Base-by-base conservation (phyloP, 1,140 invertebrate species). In the Scaptomyza montana region DNA sequence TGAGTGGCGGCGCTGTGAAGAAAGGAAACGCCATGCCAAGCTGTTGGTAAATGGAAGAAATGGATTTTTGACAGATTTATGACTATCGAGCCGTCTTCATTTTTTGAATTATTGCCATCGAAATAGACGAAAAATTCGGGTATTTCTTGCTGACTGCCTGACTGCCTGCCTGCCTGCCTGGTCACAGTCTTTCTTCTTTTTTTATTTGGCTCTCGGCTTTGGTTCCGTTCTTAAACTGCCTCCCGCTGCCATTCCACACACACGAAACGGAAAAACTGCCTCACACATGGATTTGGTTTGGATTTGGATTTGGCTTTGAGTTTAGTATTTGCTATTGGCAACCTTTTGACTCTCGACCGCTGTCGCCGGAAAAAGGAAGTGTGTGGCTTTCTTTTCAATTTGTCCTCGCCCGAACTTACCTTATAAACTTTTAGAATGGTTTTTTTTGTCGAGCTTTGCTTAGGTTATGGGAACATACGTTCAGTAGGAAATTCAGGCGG, bases 61-160 rank as follows among this genome's bases (percentile, higher is more conserved):
- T 91, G 90, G 90, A 91, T 91, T 91, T 91, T 91, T 91, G 90
- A 91, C 90, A 91, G 90, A 91, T 91, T 90, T 90, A 90, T 89
- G 86, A 90, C 86, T 91, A 91, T 91, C 90, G 90, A 85, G 82
- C 81, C 90, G 80, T 85, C 86, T 82, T 91, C 76, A 74, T 85
- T 81, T 84, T 91, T 91, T 91, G 89, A 91, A 91, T 91, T 91
- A 91, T 91, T 91, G 90, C 90, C 80, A 90, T 91, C 90, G 87
- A 91, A 91, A 91, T 90, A 91, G 90, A 91, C 90, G 82, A 91
- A 90, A 78, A 84, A 84, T 82, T 81, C 70, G 57, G 78, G 60
- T 70, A 68, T 79, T 77, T 74, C 70, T 67, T 69, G 56, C 53
- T 71, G 47, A 64, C 70, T 73, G 67, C 56, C 16, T 16, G 16